These are phyloP conservation scores for Sebastes reedi DNA, from an alignment of 2,797 vertebrate species.

Conservation along the genomic window DNA sequence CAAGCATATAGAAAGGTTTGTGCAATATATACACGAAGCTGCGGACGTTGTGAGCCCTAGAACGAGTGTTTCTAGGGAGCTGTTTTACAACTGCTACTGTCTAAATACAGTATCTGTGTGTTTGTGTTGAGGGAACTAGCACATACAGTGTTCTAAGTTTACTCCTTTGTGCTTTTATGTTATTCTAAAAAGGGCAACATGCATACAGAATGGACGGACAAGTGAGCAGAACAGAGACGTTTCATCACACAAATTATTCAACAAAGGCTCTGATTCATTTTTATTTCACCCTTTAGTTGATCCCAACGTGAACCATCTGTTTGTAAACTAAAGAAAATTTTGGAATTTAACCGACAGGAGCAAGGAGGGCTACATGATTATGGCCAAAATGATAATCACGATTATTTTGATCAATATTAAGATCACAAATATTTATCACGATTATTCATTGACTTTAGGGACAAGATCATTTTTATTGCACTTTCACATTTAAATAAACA, in stretches of 20 bases:
- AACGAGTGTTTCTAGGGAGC: neutral
- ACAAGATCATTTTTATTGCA: too few relatives aligned
- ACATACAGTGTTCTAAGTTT: neutral
- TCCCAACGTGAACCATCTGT: conserved; percentile 5
- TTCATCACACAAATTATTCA: conserved; percentile 33
- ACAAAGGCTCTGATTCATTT: neutral
- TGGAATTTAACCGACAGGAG: neutral
- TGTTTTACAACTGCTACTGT: neutral
- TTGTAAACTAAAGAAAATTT: neutral
- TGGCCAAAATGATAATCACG: too few relatives aligned
- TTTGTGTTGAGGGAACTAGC: neutral
- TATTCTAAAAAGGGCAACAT: conserved; percentile 18
- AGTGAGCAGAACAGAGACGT: neutral
- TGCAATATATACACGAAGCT: neutral
- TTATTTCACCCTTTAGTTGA: conserved; percentile 2
- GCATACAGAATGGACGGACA: conserved; percentile 10
- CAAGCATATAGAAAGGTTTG: neutral
- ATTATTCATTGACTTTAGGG: too few relatives aligned
- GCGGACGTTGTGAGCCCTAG: neutral
- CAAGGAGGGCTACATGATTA: neutral
- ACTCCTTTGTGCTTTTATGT: conserved; percentile 23
- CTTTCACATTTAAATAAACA: too few relatives aligned
- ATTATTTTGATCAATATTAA: too few relatives aligned
- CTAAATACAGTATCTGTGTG: neutral
- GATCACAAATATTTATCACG: too few relatives aligned